Evolutionary conservation across 2,888 invertebrate species (phyloP).

Genomic region (Caenorhabditis afra): DNA sequence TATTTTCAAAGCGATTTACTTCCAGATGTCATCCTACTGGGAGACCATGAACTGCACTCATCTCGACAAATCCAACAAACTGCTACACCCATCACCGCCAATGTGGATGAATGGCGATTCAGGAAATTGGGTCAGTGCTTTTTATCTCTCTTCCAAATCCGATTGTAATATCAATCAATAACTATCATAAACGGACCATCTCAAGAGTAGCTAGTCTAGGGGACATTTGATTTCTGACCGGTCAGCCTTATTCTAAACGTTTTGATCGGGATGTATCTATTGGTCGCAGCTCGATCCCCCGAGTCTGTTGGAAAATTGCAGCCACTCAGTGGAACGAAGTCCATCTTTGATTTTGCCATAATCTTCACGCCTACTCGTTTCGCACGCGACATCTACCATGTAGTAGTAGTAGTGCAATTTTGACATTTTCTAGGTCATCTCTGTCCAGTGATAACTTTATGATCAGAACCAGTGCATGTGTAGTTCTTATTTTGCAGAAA

Average conservation of each 20-base stretch:
- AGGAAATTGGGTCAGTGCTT: slow-evolving; percentile 56
- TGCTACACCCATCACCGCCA: slow-evolving; percentile 50
- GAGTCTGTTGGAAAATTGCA: not conserved
- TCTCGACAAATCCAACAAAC: slow-evolving; percentile 49
- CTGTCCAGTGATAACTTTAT: no score
- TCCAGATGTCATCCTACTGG: slow-evolving; percentile 55
- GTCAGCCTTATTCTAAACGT: slow-evolving; percentile 14
- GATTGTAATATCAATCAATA: slow-evolving; percentile 41
- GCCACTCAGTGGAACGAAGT: slow-evolving; percentile 7
- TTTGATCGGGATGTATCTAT: slow-evolving; percentile 24
- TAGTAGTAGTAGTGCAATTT: not conserved
- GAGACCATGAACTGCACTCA: slow-evolving; percentile 56
- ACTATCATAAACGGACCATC: slow-evolving; percentile 26
- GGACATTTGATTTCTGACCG: not conserved
- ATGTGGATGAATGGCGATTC: slow-evolving; percentile 51
- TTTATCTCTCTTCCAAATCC: slow-evolving; percentile 32
- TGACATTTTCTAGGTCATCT: not conserved
- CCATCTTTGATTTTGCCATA: slow-evolving; percentile 3
- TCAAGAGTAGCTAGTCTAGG: slow-evolving; percentile 7
- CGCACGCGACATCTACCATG: not conserved
- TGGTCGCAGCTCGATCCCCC: not conserved
- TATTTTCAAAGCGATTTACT: not conserved
- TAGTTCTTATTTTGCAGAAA: no score
- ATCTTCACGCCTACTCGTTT: not conserved
- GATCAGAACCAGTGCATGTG: no score